Evolutionary conservation across 2,888 invertebrate species (phyloP).

Genomic region (Drosophila trichaetosa): DNA sequence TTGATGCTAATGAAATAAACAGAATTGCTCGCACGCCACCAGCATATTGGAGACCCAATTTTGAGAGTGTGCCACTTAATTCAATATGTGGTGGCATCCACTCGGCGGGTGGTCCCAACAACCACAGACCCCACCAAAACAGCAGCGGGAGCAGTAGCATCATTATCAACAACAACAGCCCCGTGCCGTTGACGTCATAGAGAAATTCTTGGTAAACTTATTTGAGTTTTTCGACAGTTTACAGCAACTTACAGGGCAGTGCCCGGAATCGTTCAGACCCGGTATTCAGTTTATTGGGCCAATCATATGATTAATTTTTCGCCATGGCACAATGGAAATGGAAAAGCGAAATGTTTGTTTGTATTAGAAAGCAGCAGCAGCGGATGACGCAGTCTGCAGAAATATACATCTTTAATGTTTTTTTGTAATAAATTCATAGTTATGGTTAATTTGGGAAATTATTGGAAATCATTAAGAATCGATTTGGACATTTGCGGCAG

Average conservation of each 20-base stretch:
- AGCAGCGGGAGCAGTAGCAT: constrained; percentile 24
- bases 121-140: background rate
- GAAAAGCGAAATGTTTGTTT: constrained; percentile 49
- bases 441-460: constrained; percentile 19
- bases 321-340: constrained; percentile 30
- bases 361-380: constrained; percentile 41
- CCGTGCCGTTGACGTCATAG: constrained; percentile 63
- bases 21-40: constrained; percentile 33
- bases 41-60: constrained; percentile 60
- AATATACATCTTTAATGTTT: constrained; percentile 19
- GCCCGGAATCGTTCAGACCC: constrained; percentile 16
- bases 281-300: constrained; percentile 66
- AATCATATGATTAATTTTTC: constrained; percentile 77
- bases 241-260: constrained; percentile 57
- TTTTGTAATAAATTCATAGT: constrained; percentile 24
- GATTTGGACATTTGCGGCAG: background rate
- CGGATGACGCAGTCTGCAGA: constrained; percentile 52
- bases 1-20: constrained; percentile 71
- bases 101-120: constrained; percentile 31
- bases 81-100: constrained; percentile 46
- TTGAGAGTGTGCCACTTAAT: constrained; percentile 72
- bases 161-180: constrained; percentile 31
- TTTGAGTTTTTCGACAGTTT: constrained; percentile 57
- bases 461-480: constrained; percentile 6
- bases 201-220: constrained; percentile 48